Evolutionary conservation across 2,113 vertebrate genomes (phyloP).

Genomic region (Taxidea taxus): DNA sequence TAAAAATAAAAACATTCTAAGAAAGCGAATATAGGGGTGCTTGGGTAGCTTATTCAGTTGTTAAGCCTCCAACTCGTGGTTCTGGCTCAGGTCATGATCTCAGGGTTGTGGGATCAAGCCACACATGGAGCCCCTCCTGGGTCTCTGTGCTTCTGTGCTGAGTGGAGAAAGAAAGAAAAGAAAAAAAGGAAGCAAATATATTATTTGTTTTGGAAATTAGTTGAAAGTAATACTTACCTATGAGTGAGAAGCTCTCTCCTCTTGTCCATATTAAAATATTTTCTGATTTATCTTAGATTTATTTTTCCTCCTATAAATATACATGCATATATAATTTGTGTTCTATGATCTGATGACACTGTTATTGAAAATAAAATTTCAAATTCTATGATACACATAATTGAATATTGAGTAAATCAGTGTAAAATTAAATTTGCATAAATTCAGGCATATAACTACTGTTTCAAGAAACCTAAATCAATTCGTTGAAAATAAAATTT

Average conservation of each 20-base stretch:
- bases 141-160: neutral
- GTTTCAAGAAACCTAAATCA: neutral
- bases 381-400: neutral
- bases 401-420: neutral
- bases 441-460: neutral
- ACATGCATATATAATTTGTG: neutral
- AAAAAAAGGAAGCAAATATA: neutral
- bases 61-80: neutral
- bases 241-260: accelerated
- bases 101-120: neutral
- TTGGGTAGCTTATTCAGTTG: neutral
- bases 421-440: neutral
- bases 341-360: neutral
- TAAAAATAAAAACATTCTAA: neutral
- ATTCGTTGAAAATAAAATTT: neutral
- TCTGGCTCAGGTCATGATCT: neutral
- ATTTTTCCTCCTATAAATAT: neutral
- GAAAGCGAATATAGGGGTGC: neutral
- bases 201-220: neutral
- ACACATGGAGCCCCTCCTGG: neutral
- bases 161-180: no score
- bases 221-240: neutral
- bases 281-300: neutral
- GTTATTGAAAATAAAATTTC: neutral
- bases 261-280: neutral